Percentiles rank a stretch among this genome's conserved stretches.
Evolutionary conservation across 1,140 invertebrate species (phyloP).

Genomic region (Globodera rostochiensis): DNA sequence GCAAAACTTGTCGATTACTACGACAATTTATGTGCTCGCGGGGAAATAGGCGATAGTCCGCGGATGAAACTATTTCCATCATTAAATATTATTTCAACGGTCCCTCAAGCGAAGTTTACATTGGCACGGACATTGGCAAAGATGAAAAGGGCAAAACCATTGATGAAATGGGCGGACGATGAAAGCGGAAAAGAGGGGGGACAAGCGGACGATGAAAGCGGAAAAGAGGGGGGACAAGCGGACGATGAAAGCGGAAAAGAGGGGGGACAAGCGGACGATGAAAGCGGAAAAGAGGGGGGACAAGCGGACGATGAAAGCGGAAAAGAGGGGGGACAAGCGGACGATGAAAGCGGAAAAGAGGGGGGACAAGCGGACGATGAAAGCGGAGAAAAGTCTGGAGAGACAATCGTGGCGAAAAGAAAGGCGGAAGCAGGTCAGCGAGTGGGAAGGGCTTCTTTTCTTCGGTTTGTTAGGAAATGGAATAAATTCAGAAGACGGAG

Average conservation of each 20-base stretch:
- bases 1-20: conserved; percentile 57
- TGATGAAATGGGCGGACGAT: conserved; percentile 7
- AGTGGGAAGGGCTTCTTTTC: background rate
- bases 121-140: background rate
- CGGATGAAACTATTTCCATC: conserved; percentile 4
- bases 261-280: background rate
- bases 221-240: background rate
- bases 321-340: conserved; percentile 8
- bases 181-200: background rate
- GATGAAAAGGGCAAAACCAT: conserved; percentile 8
- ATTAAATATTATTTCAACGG: background rate
- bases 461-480: no score
- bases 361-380: background rate
- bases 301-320: background rate
- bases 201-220: conserved; percentile 34
- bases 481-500: no score
- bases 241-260: background rate
- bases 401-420: background rate
- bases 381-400: background rate
- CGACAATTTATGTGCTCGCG: conserved; percentile 61
- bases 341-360: conserved; percentile 25
- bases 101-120: conserved; percentile 17
- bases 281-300: conserved; percentile 27
- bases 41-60: background rate
- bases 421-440: background rate